These are phyloP conservation scores for Acanthochromis polyacanthus DNA, from an alignment of 2,113 vertebrate species.

Conservation along the genomic window DNA sequence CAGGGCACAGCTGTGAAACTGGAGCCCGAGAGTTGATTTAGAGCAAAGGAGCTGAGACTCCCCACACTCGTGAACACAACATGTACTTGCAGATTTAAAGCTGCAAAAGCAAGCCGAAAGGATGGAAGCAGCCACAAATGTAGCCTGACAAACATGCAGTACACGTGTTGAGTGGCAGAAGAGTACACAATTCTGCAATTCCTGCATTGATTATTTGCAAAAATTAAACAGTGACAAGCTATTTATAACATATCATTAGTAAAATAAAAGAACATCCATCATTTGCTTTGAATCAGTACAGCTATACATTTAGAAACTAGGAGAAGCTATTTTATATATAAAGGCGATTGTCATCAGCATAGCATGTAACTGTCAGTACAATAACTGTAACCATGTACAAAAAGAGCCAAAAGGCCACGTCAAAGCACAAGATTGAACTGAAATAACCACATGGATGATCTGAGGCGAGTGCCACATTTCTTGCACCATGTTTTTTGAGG, in stretches of 20 bases:
- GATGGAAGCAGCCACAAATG: not conserved
- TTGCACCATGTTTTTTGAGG: too few species aligned
- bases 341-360: conserved; percentile 11
- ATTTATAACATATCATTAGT: too few species aligned
- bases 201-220: not conserved
- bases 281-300: too few species aligned
- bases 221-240: not conserved
- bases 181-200: not conserved
- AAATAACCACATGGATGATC: too few species aligned
- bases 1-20: conserved; percentile 72
- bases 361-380: not conserved
- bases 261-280: too few species aligned
- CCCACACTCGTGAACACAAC: conserved; percentile 2
- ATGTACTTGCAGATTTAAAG: not conserved
- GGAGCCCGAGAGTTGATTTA: conserved; percentile 58
- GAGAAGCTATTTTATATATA: not conserved
- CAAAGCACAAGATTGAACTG: too few species aligned
- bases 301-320: not conserved
- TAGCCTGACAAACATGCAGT: not conserved
- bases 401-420: too few species aligned
- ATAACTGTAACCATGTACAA: too few species aligned
- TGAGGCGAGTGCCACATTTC: too few species aligned
- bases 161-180: too few species aligned
- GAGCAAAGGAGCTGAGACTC: conserved; percentile 46
- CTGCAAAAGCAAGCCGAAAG: not conserved